Base-by-base conservation (phyloP, 2,797 vertebrate species). In the Melanotaenia pygmaea region DNA sequence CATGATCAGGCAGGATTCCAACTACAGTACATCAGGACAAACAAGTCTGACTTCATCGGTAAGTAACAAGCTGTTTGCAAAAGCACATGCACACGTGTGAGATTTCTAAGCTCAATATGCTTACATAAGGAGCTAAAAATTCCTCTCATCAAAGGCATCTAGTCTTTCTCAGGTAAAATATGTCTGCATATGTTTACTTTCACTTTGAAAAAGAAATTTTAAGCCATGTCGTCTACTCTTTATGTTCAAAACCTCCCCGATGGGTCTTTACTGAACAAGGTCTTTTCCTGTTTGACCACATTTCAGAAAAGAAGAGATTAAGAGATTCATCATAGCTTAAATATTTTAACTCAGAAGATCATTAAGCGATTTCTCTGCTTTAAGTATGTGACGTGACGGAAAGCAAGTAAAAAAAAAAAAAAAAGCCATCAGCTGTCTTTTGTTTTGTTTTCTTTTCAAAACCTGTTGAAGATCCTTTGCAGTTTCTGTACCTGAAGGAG, bases 1-100 rank as follows among this genome's bases (percentile, higher is more conserved):
- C 87, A 89, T 76, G 87, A 89, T 80, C 67, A 83, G 86, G 74
- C 85, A 83, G 59, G 83, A 82, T 85, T 75, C 83, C 74, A 80
- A 67, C 43, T n/a, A 83, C 76, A 65, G 79, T 79, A 72, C 30
- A 57, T 86, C 91, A 76, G 72, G 84, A 85, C 77, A 82, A 88
- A 92, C 86, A 72, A 86, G 89, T 87, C 82, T 65, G 66, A 45
- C 66, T 62, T 66, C 32, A 68, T 81, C 61, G 67, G 76, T 54
- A 67, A 56, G 47, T 58, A 53, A 83, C 50, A 20, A 59, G 51
- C 61, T 60, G 24, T 64, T 53, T 18, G 51, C 20, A 58, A 45
- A 60, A 45, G 45, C 38, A 14, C 57, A 30, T 22, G 57, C 63
- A 54, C 59, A 67, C 43, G 18, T 10, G 38, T 53, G 59, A 10